Conservation (phyloP, 1,140 invertebrate species). For the Brachionus rotundiformis region DNA sequence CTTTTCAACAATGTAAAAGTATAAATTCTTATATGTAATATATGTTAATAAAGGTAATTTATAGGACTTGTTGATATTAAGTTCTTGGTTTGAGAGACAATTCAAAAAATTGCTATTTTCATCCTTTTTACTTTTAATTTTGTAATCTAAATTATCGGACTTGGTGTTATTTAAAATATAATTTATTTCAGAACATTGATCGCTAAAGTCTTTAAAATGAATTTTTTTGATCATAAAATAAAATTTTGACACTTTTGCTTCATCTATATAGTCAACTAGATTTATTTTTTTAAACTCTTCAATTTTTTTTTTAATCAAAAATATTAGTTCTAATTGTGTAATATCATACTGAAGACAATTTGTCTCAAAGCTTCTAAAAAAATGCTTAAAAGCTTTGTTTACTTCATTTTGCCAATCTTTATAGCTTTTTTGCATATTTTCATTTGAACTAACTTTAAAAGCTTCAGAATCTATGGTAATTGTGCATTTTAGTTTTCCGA, state of each 20-base stretch:
- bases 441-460: background rate
- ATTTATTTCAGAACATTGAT: background rate
- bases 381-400: background rate
- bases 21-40: background rate
- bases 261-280: constrained; percentile 28
- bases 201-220: background rate
- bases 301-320: background rate
- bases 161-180: no score
- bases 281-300: background rate
- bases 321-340: background rate
- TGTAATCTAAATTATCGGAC: no score
- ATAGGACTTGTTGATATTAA: background rate
- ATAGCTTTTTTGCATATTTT: background rate
- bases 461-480: background rate
- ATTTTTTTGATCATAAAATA: background rate
- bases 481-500: background rate
- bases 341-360: background rate
- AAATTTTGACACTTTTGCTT: background rate
- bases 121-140: no score
- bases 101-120: background rate
- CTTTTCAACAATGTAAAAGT: background rate
- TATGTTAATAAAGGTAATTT: background rate
- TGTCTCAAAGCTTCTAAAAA: constrained; percentile 1
- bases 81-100: background rate
- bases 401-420: background rate